Evolutionary conservation across 2,113 vertebrate species (phyloP).

Genomic region (Podarcis muralis): DNA sequence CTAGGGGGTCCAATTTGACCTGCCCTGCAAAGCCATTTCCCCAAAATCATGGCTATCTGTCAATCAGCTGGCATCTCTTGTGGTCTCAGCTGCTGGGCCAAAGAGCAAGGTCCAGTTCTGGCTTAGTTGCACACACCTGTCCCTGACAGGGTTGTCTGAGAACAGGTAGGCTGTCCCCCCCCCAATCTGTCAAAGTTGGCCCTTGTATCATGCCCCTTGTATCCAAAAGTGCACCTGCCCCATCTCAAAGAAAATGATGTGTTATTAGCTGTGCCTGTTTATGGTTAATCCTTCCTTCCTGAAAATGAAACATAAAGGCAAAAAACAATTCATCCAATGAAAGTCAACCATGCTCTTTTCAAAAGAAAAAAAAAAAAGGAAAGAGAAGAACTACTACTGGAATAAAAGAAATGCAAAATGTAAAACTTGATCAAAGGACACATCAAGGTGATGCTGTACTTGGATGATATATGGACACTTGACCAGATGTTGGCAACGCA

Average conservation of each 20-base stretch:
- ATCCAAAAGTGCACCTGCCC: no score
- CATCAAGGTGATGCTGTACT: conserved; percentile 53
- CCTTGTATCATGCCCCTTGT: no score
- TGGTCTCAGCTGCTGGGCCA: no score
- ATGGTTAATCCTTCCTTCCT: conserved; percentile 48
- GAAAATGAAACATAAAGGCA: conserved; percentile 35
- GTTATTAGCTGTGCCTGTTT: conserved; percentile 11
- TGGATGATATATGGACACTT: conserved; percentile 15
- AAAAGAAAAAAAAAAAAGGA: conserved; percentile 50
- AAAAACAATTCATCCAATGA: conserved; percentile 39
- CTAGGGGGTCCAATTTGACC: no score
- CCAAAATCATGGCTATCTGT: no score
- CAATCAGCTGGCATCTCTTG: no score
- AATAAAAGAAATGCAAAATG: conserved; percentile 24
- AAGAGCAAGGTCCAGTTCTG: no score
- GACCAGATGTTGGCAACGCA: conserved; percentile 40
- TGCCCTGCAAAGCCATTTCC: no score
- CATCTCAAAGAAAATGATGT: neutral
- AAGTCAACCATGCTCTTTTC: neutral
- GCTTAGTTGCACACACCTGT: no score
- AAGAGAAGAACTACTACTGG: neutral
- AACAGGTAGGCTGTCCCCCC: no score
- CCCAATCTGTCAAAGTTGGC: no score
- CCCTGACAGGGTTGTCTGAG: no score
- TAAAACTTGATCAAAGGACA: conserved; percentile 11